Conservation (phyloP, 2,888 invertebrate species). For the Holacanthella duospinosa region DNA sequence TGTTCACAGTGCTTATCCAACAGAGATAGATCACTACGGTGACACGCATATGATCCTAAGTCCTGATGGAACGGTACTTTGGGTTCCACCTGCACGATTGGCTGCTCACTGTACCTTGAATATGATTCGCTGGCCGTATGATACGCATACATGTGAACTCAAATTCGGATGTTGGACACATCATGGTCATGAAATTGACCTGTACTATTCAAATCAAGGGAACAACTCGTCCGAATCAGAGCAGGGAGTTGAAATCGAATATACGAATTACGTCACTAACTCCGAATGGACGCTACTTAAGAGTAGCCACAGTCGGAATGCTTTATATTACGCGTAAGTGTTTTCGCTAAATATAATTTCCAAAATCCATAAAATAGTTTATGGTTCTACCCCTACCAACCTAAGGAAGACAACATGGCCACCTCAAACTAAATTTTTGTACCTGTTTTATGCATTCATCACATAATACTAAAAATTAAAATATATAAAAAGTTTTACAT, state of each 20-base stretch:
- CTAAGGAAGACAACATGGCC: too few species aligned
- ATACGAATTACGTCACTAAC: conserved; percentile 20
- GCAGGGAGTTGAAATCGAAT: conserved; percentile 14
- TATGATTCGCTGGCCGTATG: conserved; percentile 64
- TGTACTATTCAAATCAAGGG: conserved; percentile 28
- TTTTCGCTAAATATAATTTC: not conserved
- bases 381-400: too few species aligned
- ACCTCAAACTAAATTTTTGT: too few species aligned
- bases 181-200: conserved; percentile 49
- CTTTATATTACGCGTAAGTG: conserved; percentile 39
- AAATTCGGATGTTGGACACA: conserved; percentile 65
- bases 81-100: conserved; percentile 60
- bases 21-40: conserved; percentile 51
- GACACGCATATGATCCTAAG: conserved; percentile 47
- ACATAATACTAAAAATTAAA: too few species aligned
- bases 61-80: conserved; percentile 47
- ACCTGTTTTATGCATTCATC: too few species aligned
- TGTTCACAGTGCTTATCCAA: conserved; percentile 50
- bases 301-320: conserved; percentile 38
- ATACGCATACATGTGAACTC: conserved; percentile 56
- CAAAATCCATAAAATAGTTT: too few species aligned
- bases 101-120: conserved; percentile 55
- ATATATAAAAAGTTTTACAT: too few species aligned
- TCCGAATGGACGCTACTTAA: conserved; percentile 29
- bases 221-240: not conserved